Evolutionary conservation across 2,797 vertebrate genomes (phyloP).

Genomic region (Danio tinwini): DNA sequence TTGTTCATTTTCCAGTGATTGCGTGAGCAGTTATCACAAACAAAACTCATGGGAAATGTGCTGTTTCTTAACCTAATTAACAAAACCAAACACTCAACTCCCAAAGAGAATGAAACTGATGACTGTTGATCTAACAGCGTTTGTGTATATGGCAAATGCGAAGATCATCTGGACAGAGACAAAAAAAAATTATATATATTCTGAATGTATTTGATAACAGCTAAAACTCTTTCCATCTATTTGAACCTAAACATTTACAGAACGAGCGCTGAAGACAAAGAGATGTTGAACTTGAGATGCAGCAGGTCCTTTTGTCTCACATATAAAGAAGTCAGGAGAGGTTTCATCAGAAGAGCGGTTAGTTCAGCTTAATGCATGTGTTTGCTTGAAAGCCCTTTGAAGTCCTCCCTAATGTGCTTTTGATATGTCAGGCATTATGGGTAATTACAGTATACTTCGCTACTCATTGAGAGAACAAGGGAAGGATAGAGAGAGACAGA

Average conservation of each 20-base stretch:
- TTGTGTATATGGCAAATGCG: neutral
- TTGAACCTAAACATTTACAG: constrained; percentile 3
- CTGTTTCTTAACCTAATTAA: constrained; percentile 7
- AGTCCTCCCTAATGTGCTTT: constrained; percentile 59
- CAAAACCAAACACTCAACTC: neutral
- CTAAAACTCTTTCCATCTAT: neutral
- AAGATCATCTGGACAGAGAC: constrained; percentile 9
- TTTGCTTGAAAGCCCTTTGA: constrained; percentile 48
- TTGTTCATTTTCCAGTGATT: constrained; percentile 14
- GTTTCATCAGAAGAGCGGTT: constrained; percentile 42
- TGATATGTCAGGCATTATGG: constrained; percentile 59
- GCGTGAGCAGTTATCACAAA: neutral
- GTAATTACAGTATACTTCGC: constrained; percentile 57
- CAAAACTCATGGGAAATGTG: neutral
- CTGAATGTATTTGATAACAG: neutral
- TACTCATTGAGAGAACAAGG: constrained; percentile 29
- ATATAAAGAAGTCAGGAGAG: neutral
- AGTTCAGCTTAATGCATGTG: constrained; percentile 47
- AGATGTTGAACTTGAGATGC: neutral
- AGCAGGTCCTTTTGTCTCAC: neutral
- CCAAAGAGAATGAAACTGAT: neutral
- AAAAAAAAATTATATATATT: neutral
- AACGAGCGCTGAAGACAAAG: neutral
- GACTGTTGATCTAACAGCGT: neutral
- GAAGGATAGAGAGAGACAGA: neutral